Base-by-base conservation (phyloP, 1,140 invertebrate genomes). In the Hyles euphorbiae region DNA sequence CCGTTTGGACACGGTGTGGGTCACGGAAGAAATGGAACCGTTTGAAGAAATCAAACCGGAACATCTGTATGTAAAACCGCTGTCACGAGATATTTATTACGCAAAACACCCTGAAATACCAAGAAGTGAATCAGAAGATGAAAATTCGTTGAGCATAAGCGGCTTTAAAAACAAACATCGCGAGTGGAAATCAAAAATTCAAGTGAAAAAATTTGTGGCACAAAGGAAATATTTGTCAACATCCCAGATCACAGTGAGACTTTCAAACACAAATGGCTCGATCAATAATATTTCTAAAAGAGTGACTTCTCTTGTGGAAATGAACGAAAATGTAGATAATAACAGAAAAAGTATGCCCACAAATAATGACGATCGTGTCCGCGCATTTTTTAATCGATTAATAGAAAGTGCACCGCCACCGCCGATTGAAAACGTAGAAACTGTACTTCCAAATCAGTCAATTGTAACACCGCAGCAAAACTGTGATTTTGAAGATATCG, bases 71-170 rank as follows among this genome's bases (percentile, higher is more conserved):
- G 56, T 64, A 2, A 87, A 87, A 59, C 87, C 85, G 0, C 65
- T 87, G 0, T 72, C 83, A 7, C 77, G 78, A 61, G 84, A 87
- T 47, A 54, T 76, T 22, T 89, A 89, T 49, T 89, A 89, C 51
- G 63, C 79, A 1, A 85, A 78, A 45, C 79, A 69, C 65, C 87
- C 87, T 3, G 83, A 88, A 43, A 88, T 88, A 62, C 76, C 78
- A 3, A 71, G 85, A 64, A 88, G 87, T 62, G 85, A 87, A 59
- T 86, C 86, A 0, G 85, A 89, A 61, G 86, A 87, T 12, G 84
- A 87, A 56, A 79, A 75, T 56, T 76, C 81, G 33, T 55, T 86
- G 34, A 83, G 76, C 48, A 57, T 85, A 5, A 77, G 61, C 12
- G 81, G 81, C 44, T 88, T 88, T 65, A 66, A 62, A 57, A 74